phyloP scores from a whole-genome alignment of 1,140 invertebrate genomes.

The Maconellicoccus hirsutus region DNA sequence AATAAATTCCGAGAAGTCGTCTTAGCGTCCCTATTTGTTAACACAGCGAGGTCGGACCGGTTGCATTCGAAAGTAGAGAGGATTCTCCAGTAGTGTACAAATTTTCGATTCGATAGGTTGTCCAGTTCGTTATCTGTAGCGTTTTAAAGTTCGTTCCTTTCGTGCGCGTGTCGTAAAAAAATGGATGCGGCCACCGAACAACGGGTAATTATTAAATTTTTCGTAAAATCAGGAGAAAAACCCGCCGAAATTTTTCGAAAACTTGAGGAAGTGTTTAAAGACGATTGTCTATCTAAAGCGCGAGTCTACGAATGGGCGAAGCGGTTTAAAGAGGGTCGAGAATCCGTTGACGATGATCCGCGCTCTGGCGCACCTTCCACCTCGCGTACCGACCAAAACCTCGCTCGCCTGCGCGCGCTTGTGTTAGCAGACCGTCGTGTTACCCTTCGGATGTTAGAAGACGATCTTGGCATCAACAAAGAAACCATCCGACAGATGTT shows the following conservation, averaged over 20 bases:
- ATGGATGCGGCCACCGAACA: neutral
- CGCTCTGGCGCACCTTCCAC: neutral
- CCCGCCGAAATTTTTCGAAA: neutral
- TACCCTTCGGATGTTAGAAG: neutral
- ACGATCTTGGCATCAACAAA: neutral
- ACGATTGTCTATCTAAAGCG: constrained; percentile 19
- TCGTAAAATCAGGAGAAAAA: constrained; percentile 16
- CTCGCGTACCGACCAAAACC: neutral
- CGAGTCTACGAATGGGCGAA: constrained; percentile 26
- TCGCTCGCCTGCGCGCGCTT: constrained; percentile 5
- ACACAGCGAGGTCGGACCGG: no score
- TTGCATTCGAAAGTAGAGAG: no score
- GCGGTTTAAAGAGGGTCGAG: constrained; percentile 24
- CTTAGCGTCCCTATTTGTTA: no score
- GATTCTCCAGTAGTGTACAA: no score
- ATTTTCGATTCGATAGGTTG: no score
- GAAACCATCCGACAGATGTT: constrained; percentile 6
- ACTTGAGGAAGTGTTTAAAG: constrained; percentile 12
- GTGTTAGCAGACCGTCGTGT: constrained; percentile 6
- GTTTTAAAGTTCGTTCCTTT: no score
- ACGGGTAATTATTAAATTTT: constrained; percentile 19
- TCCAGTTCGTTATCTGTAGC: no score
- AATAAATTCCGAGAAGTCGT: no score
- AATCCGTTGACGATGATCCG: constrained; percentile 25
- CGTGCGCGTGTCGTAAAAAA: neutral